phyloP scores from a whole-genome alignment of 1,140 invertebrate genomes.

The Eriocheir sinensis region DNA sequence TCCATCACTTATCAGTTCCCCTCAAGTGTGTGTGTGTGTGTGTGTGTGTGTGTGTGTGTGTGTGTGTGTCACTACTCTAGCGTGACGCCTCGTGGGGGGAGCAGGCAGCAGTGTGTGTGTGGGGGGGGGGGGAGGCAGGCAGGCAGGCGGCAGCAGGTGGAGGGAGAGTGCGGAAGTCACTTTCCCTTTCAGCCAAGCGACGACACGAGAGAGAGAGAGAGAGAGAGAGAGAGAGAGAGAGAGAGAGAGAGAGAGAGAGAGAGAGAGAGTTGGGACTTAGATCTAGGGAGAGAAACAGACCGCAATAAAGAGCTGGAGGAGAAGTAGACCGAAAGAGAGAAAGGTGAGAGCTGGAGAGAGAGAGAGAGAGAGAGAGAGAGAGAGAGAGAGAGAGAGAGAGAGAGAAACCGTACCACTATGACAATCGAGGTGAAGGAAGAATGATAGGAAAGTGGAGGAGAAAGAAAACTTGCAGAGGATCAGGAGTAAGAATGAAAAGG shows the following conservation, averaged over 20 bases:
- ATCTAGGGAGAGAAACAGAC: slow-evolving; percentile 12
- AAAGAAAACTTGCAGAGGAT: not conserved
- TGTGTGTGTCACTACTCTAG: slow-evolving; percentile 29
- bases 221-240: slow-evolving; percentile 33
- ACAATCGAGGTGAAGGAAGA: not conserved
- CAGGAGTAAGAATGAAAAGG: not conserved
- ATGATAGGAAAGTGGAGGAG: not conserved
- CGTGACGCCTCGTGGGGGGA: not conserved
- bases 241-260: slow-evolving; percentile 37
- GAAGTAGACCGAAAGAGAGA: not conserved
- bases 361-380: not conserved
- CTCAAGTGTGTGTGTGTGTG: slow-evolving; percentile 25
- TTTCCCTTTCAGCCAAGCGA: not conserved
- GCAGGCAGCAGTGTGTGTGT: slow-evolving; percentile 45
- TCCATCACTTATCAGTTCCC: not conserved
- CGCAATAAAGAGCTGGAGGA: not conserved
- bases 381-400: not conserved
- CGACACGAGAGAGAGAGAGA: not conserved
- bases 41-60: slow-evolving; percentile 48
- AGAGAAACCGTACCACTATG: not conserved
- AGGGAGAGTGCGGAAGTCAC: not conserved
- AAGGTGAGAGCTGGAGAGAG: not conserved
- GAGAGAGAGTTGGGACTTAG: not conserved
- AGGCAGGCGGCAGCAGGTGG: not conserved
- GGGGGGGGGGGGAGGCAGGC: not conserved